Percentiles rank a stretch among this genome's conserved stretches.
phyloP scores from a whole-genome alignment of 2,888 invertebrate species.

The Hydrotaea cyrtoneurina region DNA sequence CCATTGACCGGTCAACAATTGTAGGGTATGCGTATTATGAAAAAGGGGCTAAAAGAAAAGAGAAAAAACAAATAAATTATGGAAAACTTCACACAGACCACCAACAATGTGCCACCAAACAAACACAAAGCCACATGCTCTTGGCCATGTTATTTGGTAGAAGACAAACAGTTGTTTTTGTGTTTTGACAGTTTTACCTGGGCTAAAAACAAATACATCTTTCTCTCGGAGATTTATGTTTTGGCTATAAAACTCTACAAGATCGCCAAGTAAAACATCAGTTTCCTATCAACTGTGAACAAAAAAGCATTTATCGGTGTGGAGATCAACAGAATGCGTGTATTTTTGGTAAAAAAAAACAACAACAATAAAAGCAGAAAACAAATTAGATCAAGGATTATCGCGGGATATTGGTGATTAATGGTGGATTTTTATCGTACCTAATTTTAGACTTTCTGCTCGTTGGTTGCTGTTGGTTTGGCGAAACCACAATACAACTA shows the following conservation, averaged over 20 bases:
- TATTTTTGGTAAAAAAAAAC: conserved; percentile 76
- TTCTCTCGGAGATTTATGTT: background rate
- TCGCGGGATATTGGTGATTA: conserved; percentile 50
- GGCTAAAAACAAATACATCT: background rate
- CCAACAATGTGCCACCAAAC: background rate
- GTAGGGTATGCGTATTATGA: background rate
- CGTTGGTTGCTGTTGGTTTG: conserved; percentile 69
- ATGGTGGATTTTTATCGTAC: background rate
- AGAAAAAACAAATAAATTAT: background rate
- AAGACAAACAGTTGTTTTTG: background rate
- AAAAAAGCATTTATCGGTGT: conserved; percentile 64
- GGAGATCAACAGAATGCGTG: conserved; percentile 71
- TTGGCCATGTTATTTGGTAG: background rate
- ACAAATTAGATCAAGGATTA: background rate
- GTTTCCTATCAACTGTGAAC: conserved; percentile 63
- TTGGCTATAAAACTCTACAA: conserved; percentile 69
- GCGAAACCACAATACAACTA: conserved; percentile 76
- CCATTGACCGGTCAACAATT: no score
- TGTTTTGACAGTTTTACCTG: background rate
- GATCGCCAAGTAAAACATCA: conserved; percentile 69
- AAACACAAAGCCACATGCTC: background rate
- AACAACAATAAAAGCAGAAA: background rate
- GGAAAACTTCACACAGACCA: background rate
- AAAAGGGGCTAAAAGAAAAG: background rate
- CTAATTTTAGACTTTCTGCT: conserved; percentile 70